phyloP scores from a whole-genome alignment of 2,888 invertebrate genomes.

The Eupithecia dodoneata region DNA sequence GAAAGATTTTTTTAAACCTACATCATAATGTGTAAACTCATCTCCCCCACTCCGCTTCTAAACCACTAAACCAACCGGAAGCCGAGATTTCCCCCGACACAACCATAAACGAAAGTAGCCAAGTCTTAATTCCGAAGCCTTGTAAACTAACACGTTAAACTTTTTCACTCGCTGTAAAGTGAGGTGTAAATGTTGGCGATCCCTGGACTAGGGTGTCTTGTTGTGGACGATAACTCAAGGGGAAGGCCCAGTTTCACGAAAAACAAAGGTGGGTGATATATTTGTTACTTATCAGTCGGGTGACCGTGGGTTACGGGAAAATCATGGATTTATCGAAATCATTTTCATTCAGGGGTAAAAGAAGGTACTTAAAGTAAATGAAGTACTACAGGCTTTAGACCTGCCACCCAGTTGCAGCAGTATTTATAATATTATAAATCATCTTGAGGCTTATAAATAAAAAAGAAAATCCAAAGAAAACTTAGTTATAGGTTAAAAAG shows the following conservation, averaged over 20 bases:
- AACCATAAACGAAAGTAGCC: constrained; percentile 26
- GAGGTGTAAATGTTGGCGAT: constrained; percentile 38
- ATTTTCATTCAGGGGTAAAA: not conserved
- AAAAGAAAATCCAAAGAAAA: no score
- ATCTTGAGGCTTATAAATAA: not conserved
- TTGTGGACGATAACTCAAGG: constrained; percentile 63
- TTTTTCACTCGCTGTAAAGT: constrained; percentile 32
- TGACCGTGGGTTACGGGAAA: constrained; percentile 26
- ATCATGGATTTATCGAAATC: not conserved
- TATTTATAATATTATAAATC: no score
- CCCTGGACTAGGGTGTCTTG: constrained; percentile 42
- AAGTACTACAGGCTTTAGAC: not conserved
- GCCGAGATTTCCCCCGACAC: constrained; percentile 29
- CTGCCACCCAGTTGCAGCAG: not conserved
- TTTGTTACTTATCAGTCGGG: constrained; percentile 58
- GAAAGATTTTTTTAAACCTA: not conserved
- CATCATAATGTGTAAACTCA: constrained; percentile 1
- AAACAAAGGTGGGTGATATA: constrained; percentile 63
- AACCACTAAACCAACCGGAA: constrained; percentile 18
- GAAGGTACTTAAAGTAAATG: no score
- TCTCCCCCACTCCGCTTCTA: not conserved
- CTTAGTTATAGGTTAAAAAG: not conserved
- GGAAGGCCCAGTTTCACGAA: constrained; percentile 60
- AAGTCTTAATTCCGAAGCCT: constrained; percentile 28
- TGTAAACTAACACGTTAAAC: constrained; percentile 34